Evolutionary conservation across 2,797 vertebrate species (phyloP).

Genomic region (Poecilia gillii): DNA sequence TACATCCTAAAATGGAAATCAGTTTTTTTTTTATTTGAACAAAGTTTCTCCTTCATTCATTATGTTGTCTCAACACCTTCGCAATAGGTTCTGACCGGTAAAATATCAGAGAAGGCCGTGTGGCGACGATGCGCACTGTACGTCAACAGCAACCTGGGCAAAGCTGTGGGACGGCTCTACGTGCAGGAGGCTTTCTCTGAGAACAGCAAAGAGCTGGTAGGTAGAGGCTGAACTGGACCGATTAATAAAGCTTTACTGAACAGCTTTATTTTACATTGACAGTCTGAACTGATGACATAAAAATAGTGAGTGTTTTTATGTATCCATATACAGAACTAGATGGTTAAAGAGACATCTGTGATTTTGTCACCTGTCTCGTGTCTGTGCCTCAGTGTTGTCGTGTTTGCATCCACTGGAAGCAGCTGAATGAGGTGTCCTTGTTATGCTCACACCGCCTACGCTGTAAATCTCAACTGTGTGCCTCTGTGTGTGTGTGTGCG

Average conservation of each 20-base stretch:
- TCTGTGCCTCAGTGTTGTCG: constrained; percentile 10
- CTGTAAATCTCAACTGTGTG: constrained; percentile 32
- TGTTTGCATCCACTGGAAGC: constrained; percentile 31
- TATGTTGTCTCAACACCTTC: constrained; percentile 27
- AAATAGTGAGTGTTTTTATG: constrained; percentile 3
- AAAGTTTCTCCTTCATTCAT: constrained; percentile 30
- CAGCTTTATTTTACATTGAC: constrained; percentile 2
- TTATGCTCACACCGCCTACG: constrained; percentile 58
- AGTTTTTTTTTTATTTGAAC: constrained; percentile 5
- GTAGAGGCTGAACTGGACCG: constrained; percentile 30
- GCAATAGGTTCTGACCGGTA: constrained; percentile 89
- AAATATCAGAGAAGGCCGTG: constrained; percentile 85
- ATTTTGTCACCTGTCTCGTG: constrained; percentile 37
- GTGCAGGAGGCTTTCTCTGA: constrained; percentile 91
- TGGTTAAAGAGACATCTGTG: constrained; percentile 20
- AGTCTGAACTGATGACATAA: not conserved
- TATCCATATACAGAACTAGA: constrained; percentile 11
- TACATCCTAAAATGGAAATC: constrained; percentile 10
- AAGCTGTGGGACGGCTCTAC: constrained; percentile 90
- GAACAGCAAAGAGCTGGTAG: constrained; percentile 94
- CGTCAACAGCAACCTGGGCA: constrained; percentile 92
- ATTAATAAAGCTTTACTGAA: not conserved
- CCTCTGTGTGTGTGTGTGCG: not conserved
- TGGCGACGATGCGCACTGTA: constrained; percentile 95
- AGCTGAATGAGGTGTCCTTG: constrained; percentile 51